Evolutionary conservation across 2,113 vertebrate genomes (phyloP), one percentile per base, ranked within the genome.

Genomic region (Thermophis baileyi): DNA sequence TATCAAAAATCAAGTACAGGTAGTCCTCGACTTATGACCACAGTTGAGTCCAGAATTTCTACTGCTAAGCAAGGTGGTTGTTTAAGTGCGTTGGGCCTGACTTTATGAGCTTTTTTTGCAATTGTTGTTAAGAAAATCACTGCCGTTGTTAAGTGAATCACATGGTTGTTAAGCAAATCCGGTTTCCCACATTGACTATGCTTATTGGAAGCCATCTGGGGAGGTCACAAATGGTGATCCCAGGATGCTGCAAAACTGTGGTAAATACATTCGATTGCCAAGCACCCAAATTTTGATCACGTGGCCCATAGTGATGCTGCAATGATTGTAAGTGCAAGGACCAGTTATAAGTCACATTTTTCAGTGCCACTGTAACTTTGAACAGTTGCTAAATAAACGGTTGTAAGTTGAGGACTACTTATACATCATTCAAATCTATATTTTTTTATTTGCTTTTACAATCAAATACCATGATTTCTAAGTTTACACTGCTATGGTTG

Each of bases 381-480:
- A 69, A 16, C 12, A 5, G 63, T n/a, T n/a, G 63, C 63, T 69
- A 69, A 69, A 69, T 6, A 30, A n/a, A n/a, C 14, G 2, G 60
- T n/a, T 69, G 14, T 69, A 69, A 69, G 63, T 69, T 69, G 30
- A 35, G 14, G 30, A n/a, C 63, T 69, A 69, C 63, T 35, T 69
- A 35, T n/a, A 69, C 60, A 69, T 69, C 1, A 53, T 35, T 69
- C 63, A 69, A 69, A 69, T 35, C 63, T 14, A 74, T 93, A 94
- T 10, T 55, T 93, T 49, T 94, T 93, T 93, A 90, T 93, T 95
- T 86, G 92, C 57, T 60, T 90, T 93, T 35, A 94, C 85, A 91
- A 49, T 91, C 85, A 54, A 95, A 95, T 93, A 94, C 85, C 95
- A 96, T 96, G 96, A 95, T 94, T 95, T 95, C 14, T 4, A 0